These are phyloP conservation scores for Charaxes varanes DNA, from an alignment of 1,140 invertebrate species.

Conservation along the genomic window DNA sequence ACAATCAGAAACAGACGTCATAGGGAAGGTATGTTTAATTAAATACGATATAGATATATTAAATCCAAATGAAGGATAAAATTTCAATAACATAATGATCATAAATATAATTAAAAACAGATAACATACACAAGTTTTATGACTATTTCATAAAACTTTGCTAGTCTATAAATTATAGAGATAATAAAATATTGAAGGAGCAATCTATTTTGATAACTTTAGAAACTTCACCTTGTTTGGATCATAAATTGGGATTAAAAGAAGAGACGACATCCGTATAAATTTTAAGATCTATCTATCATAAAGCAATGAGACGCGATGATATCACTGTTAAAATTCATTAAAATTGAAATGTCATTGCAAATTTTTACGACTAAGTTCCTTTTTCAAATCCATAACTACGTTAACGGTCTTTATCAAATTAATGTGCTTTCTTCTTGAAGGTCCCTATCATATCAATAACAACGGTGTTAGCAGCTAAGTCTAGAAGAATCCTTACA, in stretches of 20 bases:
- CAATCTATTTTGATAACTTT: slow-evolving; percentile 32
- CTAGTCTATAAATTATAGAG: slow-evolving; percentile 44
- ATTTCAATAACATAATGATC: slow-evolving; percentile 44
- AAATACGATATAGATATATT: too few species aligned
- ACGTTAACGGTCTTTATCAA: too few species aligned
- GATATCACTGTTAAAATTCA: background rate
- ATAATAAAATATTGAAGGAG: slow-evolving; percentile 46
- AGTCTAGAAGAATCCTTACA: too few species aligned
- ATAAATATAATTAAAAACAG: slow-evolving; percentile 41
- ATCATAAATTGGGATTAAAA: slow-evolving; percentile 37
- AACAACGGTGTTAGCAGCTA: too few species aligned
- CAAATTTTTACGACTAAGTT: too few species aligned
- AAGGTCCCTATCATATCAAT: too few species aligned
- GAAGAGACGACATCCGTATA: slow-evolving; percentile 1
- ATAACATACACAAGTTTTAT: slow-evolving; percentile 35
- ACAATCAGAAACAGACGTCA: too few species aligned
- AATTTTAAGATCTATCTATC: background rate
- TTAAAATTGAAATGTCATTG: slow-evolving; percentile 2
- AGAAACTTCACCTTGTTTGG: slow-evolving; percentile 36
- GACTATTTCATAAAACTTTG: slow-evolving; percentile 34
- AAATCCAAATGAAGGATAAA: too few species aligned
- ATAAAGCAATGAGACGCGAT: background rate
- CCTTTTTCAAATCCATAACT: too few species aligned
- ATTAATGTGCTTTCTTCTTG: too few species aligned
- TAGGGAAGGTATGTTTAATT: too few species aligned